phyloP scores from a whole-genome alignment of 2,797 vertebrate genomes.

The Sitta carolinensis region DNA sequence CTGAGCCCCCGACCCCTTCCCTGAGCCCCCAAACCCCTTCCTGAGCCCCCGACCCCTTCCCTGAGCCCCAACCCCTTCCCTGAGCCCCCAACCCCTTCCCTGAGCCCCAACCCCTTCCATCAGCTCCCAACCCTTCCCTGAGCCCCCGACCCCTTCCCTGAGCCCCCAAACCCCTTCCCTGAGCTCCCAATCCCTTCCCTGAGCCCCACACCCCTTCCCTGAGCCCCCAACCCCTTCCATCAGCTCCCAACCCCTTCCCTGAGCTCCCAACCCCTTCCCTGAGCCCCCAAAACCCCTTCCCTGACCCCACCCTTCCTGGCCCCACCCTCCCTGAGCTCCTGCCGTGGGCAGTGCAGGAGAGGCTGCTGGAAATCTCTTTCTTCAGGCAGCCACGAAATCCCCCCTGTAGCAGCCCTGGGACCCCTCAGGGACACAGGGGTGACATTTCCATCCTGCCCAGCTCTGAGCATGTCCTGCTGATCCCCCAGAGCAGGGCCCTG shows the following conservation, averaged over 20 bases:
- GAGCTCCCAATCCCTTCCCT: background rate
- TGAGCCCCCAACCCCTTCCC: too few species aligned
- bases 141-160: too few species aligned
- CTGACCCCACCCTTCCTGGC: too few species aligned
- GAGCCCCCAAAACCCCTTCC: background rate
- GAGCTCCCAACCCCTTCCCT: too few species aligned
- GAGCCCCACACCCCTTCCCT: too few species aligned
- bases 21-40: too few species aligned
- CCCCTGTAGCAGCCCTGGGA: background rate
- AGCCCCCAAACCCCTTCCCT: too few species aligned
- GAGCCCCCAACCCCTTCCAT: background rate
- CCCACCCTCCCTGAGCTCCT: background rate
- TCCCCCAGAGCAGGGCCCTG: rapidly evolving
- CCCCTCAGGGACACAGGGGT: background rate
- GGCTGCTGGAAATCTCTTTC: background rate
- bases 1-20: background rate
- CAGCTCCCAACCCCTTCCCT: too few species aligned
- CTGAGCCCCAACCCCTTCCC: too few species aligned
- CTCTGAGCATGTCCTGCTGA: rapidly evolving
- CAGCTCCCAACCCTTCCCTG: too few species aligned
- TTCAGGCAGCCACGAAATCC: background rate
- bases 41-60: too few species aligned
- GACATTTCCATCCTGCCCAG: rapidly evolving
- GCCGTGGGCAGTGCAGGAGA: rapidly evolving
- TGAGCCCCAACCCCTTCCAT: too few species aligned